A percentile compares a stretch with the other conserved stretches of the same genome.
These are phyloP conservation scores for Macrophya annulata DNA, from an alignment of 2,888 invertebrate species.

Conservation along the genomic window DNA sequence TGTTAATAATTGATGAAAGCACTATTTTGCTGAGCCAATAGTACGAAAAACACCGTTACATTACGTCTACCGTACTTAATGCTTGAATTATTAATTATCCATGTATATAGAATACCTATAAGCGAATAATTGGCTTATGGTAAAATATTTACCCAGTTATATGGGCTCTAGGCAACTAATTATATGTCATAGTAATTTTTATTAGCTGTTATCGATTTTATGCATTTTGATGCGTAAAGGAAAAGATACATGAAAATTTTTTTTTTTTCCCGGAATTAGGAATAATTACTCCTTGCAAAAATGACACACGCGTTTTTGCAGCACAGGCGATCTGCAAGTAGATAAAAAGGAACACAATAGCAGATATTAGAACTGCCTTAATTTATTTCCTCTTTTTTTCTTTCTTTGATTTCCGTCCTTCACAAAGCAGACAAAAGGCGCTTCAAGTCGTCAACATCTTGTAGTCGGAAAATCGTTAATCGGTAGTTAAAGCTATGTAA, in stretches of 20 bases:
- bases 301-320: background rate
- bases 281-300: too few relatives aligned
- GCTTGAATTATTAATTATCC: background rate
- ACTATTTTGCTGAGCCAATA: background rate
- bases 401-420: background rate
- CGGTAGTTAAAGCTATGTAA: background rate
- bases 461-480: background rate
- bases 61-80: background rate
- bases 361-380: background rate
- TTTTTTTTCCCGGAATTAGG: too few relatives aligned
- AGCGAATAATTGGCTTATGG: background rate
- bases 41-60: background rate
- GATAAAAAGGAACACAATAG: background rate
- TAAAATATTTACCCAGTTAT: background rate
- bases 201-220: background rate
- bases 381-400: background rate
- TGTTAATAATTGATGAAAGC: background rate
- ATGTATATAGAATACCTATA: background rate
- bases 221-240: background rate
- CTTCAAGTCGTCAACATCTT: background rate
- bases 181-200: background rate
- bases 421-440: background rate
- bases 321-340: background rate
- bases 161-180: background rate
- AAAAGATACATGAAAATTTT: background rate